These are phyloP conservation scores for Lycophotia porphyrea DNA, from an alignment of 2,888 invertebrate species.

Conservation along the genomic window DNA sequence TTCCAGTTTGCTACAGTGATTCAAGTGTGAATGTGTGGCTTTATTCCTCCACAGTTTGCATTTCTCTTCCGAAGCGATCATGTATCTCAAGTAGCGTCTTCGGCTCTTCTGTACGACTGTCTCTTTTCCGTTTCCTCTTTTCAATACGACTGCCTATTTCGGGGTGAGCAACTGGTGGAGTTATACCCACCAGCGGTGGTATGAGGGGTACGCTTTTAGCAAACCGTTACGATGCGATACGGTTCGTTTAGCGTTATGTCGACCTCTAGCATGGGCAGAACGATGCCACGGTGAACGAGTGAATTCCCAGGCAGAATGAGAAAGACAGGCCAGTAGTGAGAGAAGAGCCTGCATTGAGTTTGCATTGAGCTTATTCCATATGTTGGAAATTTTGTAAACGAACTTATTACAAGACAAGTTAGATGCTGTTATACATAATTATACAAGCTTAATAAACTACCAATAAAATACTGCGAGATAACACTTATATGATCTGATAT, in stretches of 20 bases:
- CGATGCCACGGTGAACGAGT: background rate
- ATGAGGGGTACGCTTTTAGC: background rate
- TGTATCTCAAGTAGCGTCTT: background rate
- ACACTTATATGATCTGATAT: constrained; percentile 14
- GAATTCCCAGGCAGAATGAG: background rate
- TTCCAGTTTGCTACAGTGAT: background rate
- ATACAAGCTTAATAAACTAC: background rate
- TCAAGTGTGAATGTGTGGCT: background rate
- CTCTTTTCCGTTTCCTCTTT: background rate
- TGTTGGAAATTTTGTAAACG: background rate
- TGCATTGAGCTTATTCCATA: background rate
- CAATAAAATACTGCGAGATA: constrained; percentile 19
- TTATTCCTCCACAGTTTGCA: background rate
- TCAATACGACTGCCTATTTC: background rate
- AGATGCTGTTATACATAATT: background rate
- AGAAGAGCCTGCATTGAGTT: background rate
- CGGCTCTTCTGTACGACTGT: background rate
- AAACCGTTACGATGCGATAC: background rate
- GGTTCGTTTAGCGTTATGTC: background rate
- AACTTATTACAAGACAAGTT: constrained; percentile 1
- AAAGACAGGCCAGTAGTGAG: background rate
- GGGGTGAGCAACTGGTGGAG: background rate
- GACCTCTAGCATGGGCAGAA: background rate
- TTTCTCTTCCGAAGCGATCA: background rate
- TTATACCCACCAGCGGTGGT: background rate